These are phyloP conservation scores for Bombyx mandarina DNA, from an alignment of 1,140 invertebrate genomes.

Conservation along the genomic window DNA sequence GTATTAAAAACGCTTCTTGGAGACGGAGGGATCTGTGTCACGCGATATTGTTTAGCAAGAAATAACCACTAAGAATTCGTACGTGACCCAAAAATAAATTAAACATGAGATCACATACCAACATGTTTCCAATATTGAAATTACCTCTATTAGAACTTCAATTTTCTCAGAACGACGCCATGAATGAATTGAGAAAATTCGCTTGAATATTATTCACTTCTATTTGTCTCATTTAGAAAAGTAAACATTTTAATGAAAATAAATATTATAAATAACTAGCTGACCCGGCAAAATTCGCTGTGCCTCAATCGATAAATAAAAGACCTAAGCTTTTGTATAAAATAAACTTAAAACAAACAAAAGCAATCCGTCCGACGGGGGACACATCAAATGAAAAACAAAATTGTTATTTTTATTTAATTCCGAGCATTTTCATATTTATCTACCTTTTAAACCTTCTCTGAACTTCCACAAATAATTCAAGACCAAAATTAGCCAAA, in stretches of 20 bases:
- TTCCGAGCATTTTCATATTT: no score
- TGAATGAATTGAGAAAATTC: not conserved
- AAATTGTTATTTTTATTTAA: no score
- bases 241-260: not conserved
- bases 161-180: not conserved
- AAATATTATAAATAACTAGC: not conserved
- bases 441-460: no score
- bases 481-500: no score
- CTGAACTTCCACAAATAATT: no score
- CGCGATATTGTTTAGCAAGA: constrained; percentile 5
- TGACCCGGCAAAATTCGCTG: no score
- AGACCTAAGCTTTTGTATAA: no score
- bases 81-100: constrained; percentile 13
- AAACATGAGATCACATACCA: constrained; percentile 10
- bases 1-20: constrained; percentile 13
- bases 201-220: not conserved
- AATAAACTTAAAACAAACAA: no score
- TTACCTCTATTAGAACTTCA: not conserved
- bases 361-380: no score
- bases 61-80: not conserved
- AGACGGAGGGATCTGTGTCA: constrained; percentile 15
- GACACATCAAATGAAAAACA: no score
- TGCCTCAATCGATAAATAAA: no score
- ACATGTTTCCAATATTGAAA: not conserved
- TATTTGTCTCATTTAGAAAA: not conserved